Conservation (phyloP, 2,888 invertebrate species). For the Orchesellides sinensis region DNA sequence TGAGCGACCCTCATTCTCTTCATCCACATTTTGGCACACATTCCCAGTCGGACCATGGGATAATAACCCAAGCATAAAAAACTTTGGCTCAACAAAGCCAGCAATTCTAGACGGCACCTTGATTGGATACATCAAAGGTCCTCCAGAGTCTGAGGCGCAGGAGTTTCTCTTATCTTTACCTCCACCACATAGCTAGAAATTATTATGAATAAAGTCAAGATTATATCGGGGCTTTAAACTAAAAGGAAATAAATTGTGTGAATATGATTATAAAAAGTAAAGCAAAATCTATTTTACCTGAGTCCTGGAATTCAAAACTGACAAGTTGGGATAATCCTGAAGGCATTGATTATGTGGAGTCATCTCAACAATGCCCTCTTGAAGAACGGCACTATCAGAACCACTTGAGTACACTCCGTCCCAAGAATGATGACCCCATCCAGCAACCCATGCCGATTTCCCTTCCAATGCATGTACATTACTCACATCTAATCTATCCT, state of each 20-base stretch:
- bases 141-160: slow-evolving; percentile 62
- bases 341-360: slow-evolving; percentile 44
- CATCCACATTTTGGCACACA: slow-evolving; percentile 30
- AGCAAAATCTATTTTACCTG: slow-evolving; percentile 13
- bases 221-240: background rate
- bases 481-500: slow-evolving; percentile 19
- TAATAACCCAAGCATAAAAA: slow-evolving; percentile 62
- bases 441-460: slow-evolving; percentile 56
- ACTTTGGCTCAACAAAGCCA: slow-evolving; percentile 59
- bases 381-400: slow-evolving; percentile 4
- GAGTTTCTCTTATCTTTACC: slow-evolving; percentile 49
- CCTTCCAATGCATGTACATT: slow-evolving; percentile 21
- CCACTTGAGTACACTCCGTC: slow-evolving; percentile 22
- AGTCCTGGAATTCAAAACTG: slow-evolving; percentile 9
- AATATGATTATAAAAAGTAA: background rate
- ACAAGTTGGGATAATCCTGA: slow-evolving; percentile 25
- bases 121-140: slow-evolving; percentile 49
- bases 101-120: slow-evolving; percentile 30
- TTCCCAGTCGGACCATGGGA: slow-evolving; percentile 55
- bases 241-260: background rate
- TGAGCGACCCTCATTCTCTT: slow-evolving; percentile 16
- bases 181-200: slow-evolving; percentile 62
- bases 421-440: slow-evolving; percentile 61
- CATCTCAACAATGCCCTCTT: slow-evolving; percentile 51
- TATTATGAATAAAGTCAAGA: background rate